Base-by-base conservation (phyloP, 2,888 invertebrate species). In the Lysandra coridon region DNA sequence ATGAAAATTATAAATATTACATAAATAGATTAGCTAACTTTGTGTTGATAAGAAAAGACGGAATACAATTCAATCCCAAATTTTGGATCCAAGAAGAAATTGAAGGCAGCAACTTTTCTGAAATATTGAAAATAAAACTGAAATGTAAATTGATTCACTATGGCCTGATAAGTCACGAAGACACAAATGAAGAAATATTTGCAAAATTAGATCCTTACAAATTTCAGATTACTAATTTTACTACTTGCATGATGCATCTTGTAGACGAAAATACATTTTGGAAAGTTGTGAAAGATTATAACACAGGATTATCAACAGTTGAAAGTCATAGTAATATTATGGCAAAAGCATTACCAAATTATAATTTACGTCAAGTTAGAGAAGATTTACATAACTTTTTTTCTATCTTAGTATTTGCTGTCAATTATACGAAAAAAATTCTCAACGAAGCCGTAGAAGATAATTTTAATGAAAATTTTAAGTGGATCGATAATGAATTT, bases 191-290 rank as follows among this genome's bases (percentile, higher is more conserved):
- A 12, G 23, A 75, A 75, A 75, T 75, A 49, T 44, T 14, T 75
- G 44, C 23, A 49, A 75, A 75, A 75, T 30, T 75, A 23, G 49
- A 75, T 49, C 1, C 30, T 4, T 75, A 49, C 14, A 44, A 23
- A 75, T 75, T 75, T 75, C 7, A 75, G 12, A 53, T 75, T 53
- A 49, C 75, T n/a, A 75, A 75, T 75, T 75, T 75, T 53, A 75
- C 75, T 49, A 75, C 75, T 4, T 75, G 75, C 30, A 75, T 14
- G 30, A 4, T 44, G 49, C 49, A 75, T 30, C 75, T 75, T 30
- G 23, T 23, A 23, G 75, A 75, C 30, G 75, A 75, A 23, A 23
- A 30, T 10, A 30, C 75, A 75, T 75, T 75, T 75, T 75, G 75
- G 75, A n/a, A 30, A 5, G 49, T 10, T 44, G 75, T 75, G 1